phyloP scores from a whole-genome alignment of 2,113 vertebrate genomes.

The Paradisaea rubra region DNA sequence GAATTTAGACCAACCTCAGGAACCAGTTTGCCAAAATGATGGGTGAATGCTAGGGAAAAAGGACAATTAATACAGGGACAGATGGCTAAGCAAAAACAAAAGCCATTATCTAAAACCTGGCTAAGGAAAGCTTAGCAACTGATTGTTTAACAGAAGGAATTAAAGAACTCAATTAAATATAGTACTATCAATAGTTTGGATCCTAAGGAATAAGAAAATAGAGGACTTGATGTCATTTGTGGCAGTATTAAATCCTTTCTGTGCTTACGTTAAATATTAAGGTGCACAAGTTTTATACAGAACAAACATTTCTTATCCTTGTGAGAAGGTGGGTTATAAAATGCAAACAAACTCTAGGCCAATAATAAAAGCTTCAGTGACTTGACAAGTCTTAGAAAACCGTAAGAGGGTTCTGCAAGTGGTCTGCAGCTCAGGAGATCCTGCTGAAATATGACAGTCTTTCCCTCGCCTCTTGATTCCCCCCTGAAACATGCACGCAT shows the following conservation, averaged over 20 bases:
- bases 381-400: not conserved
- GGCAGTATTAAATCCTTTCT: not conserved
- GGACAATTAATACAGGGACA: conserved; percentile 65
- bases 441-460: not conserved
- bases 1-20: conserved; percentile 18
- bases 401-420: not conserved
- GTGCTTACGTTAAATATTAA: not conserved
- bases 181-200: not conserved
- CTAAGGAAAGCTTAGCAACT: conserved; percentile 49
- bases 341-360: not conserved
- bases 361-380: not conserved
- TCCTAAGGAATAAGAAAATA: not conserved
- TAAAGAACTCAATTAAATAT: not conserved
- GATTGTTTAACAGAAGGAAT: conserved; percentile 31
- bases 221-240: not conserved
- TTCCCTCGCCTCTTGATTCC: not conserved
- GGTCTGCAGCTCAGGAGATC: not conserved
- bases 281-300: not conserved
- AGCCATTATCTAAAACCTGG: conserved; percentile 49
- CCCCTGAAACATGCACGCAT: accelerated
- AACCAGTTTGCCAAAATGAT: conserved; percentile 49
- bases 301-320: not conserved
- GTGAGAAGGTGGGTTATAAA: not conserved
- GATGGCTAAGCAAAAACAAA: conserved; percentile 64
- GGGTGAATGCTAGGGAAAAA: conserved; percentile 42